Evolutionary conservation across 2,888 invertebrate genomes (phyloP).

Genomic region (Ceraclea dissimilis): DNA sequence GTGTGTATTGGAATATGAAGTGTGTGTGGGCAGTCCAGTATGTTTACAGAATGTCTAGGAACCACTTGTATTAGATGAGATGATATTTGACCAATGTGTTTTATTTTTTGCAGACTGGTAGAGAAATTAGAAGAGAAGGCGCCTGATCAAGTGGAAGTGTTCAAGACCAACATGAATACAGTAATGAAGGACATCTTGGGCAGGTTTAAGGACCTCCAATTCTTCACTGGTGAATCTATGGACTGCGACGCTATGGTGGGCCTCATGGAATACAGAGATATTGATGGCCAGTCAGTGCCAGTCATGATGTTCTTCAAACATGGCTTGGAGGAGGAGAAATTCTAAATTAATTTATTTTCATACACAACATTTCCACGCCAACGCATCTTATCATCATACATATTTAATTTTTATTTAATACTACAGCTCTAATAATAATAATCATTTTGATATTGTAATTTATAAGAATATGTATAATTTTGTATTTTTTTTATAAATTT

Average conservation of each 20-base stretch:
- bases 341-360: slow-evolving; percentile 47
- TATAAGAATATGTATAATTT: too few species aligned
- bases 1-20: background rate
- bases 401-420: background rate
- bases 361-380: background rate
- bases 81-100: background rate
- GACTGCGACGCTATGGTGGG: slow-evolving; percentile 92
- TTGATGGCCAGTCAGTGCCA: slow-evolving; percentile 73
- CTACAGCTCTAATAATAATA: background rate
- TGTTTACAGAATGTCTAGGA: too few species aligned
- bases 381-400: slow-evolving; percentile 1
- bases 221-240: slow-evolving; percentile 89
- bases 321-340: slow-evolving; percentile 91
- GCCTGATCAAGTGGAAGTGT: slow-evolving; percentile 80
- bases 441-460: too few species aligned
- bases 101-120: slow-evolving; percentile 55
- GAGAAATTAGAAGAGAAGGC: slow-evolving; percentile 70
- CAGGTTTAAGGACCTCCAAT: slow-evolving; percentile 88
- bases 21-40: too few species aligned
- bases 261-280: slow-evolving; percentile 87
- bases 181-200: slow-evolving; percentile 86
- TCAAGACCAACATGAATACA: slow-evolving; percentile 89
- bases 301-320: slow-evolving; percentile 95
- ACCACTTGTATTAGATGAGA: too few species aligned
- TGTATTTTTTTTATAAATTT: too few species aligned